Base-by-base conservation (phyloP, 1,140 invertebrate species). In the Planococcus citri region DNA sequence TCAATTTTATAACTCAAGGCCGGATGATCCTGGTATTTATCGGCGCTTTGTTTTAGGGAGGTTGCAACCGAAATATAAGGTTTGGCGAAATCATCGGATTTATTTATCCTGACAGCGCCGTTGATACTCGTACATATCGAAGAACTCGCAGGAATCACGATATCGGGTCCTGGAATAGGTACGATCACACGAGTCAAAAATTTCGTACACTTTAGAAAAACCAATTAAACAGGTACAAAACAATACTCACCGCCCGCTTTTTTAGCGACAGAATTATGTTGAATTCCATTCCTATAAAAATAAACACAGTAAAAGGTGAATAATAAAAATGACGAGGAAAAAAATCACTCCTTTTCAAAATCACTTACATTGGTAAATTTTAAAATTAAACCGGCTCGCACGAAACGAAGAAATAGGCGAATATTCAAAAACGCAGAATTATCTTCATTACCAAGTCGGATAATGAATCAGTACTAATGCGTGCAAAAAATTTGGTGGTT, bases 31-130 rank as follows among this genome's bases (percentile, higher is more conserved):
- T 88, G 86, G 77, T 85, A 86, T 72, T 83, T 82, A 41, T 85
- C 81, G 0, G 83, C 88, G 0, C 82, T 85, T 61, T 81, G 80
- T 69, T 79, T 83, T 0, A 95, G 76, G n/a, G 90, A 75, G 3
- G 88, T 86, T 27, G 90, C 88, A 21, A 95, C 83, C 6, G 92
- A 94, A 41, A 91, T 79, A 0, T 90, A 88, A 27, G 83, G 78
- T 25, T 71, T 73, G 10, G 84, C 78, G 25, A 64, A 64, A 64
- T 64, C 60, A 27, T 64, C 60, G 9, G 60, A 64, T 27, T 64
- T 64, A 64, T 21, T 10, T 22, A 64, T 64, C 17, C 24, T 10
- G 24, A 64, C 60, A 20, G 60, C 60, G 9, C 17, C 60, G 1
- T 6, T 25, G 60, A 64, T 64, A 27, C 17, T 64, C 22, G 60